Evolutionary conservation across 1,140 invertebrate species (phyloP), one percentile per base, ranked within the genome.

Genomic region (Paramacrobiotus metropolitanus): DNA sequence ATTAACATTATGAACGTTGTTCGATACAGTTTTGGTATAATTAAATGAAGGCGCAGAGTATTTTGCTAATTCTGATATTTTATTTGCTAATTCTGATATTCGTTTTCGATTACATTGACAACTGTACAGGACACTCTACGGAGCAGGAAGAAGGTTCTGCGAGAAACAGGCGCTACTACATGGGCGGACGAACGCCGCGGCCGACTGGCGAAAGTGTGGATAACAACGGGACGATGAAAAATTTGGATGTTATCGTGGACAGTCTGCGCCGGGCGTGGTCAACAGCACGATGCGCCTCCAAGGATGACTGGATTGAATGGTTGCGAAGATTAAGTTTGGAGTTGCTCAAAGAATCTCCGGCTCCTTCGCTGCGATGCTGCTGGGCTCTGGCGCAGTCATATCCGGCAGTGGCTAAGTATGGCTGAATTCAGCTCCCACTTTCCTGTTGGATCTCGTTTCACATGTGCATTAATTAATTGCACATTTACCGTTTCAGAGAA

Each of bases 221-320:
- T 15, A 55, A 9, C 24, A n/a, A n/a, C n/a, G 24, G 4, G 4
- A 24, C 48, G 29, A 44, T 61, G 9, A 55, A 55, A 55, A 55
- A 28, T 24, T 73, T 91, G n/a, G 82, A 83, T 66, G 85, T 92
- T 1, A 85, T 83, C 9, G 82, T 84, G 3, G 78, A 80, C 1
- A 88, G 87, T 70, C 72, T 96, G 9, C 84, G 89, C 69, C 79
- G 84, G 68, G 86, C 87, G 0, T 92, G 88, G 86, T 84, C 83
- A n/a, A 86, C 86, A 0, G 84, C 83, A 2, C 79, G 86, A 60
- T 78, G 87, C 62, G 87, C 92, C 0, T 92, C 87, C 2, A 93
- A 94, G 72, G 94, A 98, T 66, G 94, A 98, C 72, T 99, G 94
- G 94, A 75, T 95, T 3, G 91, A 97, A 74, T 99, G 93, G 94